Evolutionary conservation across 2,797 vertebrate genomes (phyloP).

Genomic region (Centroberyx gerrardi): DNA sequence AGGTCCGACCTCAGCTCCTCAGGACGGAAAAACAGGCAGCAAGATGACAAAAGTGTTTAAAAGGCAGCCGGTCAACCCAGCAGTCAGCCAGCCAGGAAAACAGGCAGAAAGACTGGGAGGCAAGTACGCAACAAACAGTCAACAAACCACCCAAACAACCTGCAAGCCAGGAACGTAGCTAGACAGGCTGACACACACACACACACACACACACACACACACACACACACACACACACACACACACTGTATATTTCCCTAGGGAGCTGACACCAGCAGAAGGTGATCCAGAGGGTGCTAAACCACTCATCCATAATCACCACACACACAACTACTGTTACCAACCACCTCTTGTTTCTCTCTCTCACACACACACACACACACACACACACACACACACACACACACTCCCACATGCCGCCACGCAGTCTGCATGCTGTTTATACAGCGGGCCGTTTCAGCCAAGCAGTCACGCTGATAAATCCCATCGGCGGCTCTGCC

Average conservation of each 20-base stretch:
- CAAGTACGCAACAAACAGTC: no score
- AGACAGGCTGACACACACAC: slow-evolving; percentile 1
- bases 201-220: slow-evolving; percentile 25
- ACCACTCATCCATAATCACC: slow-evolving; percentile 50
- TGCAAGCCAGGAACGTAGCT: slow-evolving; percentile 5
- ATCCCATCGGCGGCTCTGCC: not conserved
- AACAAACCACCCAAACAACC: no score
- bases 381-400: slow-evolving; percentile 11
- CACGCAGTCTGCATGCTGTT: slow-evolving; percentile 25
- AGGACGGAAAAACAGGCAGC: no score
- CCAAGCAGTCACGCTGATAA: not conserved
- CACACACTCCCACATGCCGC: no score
- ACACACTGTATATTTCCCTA: not conserved
- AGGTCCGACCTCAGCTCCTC: no score
- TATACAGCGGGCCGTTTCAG: slow-evolving; percentile 37
- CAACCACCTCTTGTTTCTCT: slow-evolving; percentile 38
- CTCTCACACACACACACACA: slow-evolving; percentile 14
- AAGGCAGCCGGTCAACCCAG: no score
- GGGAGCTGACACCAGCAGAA: slow-evolving; percentile 33
- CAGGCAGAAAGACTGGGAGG: no score
- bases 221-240: not conserved
- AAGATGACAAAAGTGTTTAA: no score
- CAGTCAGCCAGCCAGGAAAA: no score
- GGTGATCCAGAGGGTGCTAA: slow-evolving; percentile 33
- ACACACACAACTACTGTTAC: slow-evolving; percentile 36